Evolutionary conservation across 1,140 invertebrate genomes (phyloP).

Genomic region (Drosophila ogumai): DNA sequence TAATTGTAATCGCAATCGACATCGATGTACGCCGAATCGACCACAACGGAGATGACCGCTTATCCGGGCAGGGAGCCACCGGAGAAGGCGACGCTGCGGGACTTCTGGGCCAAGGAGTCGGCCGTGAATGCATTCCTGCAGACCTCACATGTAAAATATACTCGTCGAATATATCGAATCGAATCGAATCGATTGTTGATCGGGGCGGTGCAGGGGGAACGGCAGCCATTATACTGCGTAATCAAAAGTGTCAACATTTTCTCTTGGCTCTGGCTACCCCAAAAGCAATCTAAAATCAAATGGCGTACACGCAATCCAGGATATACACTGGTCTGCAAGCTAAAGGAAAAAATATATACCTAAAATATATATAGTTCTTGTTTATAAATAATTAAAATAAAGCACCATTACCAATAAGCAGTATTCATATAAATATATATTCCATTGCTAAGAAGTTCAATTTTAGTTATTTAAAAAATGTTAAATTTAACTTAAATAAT

Average conservation of each 20-base stretch:
- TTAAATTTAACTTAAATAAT: too few relatives aligned
- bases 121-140: constrained; percentile 81
- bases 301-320: constrained; percentile 30
- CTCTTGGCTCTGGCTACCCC: constrained; percentile 18
- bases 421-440: too few relatives aligned
- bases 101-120: constrained; percentile 82
- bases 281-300: constrained; percentile 48
- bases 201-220: neutral
- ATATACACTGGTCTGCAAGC: constrained; percentile 14
- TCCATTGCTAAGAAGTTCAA: too few relatives aligned
- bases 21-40: constrained; percentile 77
- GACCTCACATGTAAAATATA: constrained; percentile 69
- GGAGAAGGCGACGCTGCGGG: constrained; percentile 69
- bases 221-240: constrained; percentile 41
- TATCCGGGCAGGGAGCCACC: constrained; percentile 63
- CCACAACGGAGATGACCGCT: constrained; percentile 77
- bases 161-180: constrained; percentile 11
- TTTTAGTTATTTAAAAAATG: too few relatives aligned
- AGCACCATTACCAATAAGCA: too few relatives aligned
- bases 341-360: too few relatives aligned
- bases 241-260: constrained; percentile 52
- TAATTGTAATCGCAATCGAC: constrained; percentile 42
- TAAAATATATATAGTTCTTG: neutral
- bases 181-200: constrained; percentile 21
- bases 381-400: neutral